Base-by-base conservation (phyloP, 2,888 invertebrate species). In the Stictocephala bisonia region DNA sequence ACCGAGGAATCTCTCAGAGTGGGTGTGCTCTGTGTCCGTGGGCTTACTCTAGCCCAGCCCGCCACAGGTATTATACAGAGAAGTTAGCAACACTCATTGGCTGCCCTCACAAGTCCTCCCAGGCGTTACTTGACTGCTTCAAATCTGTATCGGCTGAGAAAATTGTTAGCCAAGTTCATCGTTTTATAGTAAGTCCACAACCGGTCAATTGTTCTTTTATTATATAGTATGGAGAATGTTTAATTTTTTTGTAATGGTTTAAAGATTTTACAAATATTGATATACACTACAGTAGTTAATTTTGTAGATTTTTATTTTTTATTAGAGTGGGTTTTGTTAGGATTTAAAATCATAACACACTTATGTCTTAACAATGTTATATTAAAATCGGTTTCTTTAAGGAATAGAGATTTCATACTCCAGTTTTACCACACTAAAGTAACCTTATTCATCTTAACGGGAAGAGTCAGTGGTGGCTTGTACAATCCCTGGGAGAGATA, bases 1-100 rank as follows among this genome's bases (percentile, higher is more conserved):
- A 73, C 44, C 64, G 74, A 31, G 80, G 78, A 18, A 79, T 80
- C 27, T 75, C 79, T 11, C 77, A 80, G 51, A 79, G 79, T 60
- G 80, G 79, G 1, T 72, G 77, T n/a, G 75, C 77, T 41, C 60
- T 78, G 13, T 75, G 76, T 66, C 77, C 79, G 0, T 79, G 79
- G 79, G 79, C 78, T 3, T 50, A 73, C 60, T 60, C 60, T 22
- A 29, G 22, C 11, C 3, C 60, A 11, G 60, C 60, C 2, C 31
- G 60, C 20, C 60, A 60, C 40, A 35, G 13, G 18, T 22, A 60
- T 20, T 24, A 35, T 20, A 40, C 60, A 22, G 60, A 22, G 18
- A 27, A 35, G 60, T 35, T 60, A 22, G 60, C 60, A n/a, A 4
- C 31, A 2, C 20, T 60, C 18, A 35, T 29, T 6, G 35, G 22